These are phyloP conservation scores for Nymphalis io DNA, from an alignment of 1,140 invertebrate species.

Conservation along the genomic window DNA sequence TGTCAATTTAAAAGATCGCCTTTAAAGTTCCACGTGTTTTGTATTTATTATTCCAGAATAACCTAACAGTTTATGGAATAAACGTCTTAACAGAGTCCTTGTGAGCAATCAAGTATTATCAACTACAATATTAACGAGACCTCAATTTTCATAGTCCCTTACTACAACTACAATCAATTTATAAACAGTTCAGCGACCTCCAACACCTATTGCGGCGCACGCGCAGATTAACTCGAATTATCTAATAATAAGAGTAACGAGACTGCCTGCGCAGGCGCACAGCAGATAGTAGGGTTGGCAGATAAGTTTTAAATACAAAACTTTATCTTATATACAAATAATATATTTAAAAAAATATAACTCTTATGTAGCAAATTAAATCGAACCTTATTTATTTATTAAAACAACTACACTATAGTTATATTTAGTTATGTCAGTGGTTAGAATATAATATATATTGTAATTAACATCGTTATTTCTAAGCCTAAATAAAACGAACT, in stretches of 20 bases:
- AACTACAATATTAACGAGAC: constrained; percentile 21
- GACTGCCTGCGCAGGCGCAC: constrained; percentile 43
- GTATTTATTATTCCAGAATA: not conserved
- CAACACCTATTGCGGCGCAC: constrained; percentile 52
- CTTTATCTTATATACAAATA: not conserved
- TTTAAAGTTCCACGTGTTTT: too few species aligned
- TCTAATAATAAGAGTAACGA: constrained; percentile 55
- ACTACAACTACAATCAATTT: constrained; percentile 45
- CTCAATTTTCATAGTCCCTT: constrained; percentile 22
- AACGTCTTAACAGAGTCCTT: constrained; percentile 16
- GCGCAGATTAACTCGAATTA: constrained; percentile 60
- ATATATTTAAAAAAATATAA: too few species aligned
- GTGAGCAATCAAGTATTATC: constrained; percentile 25
- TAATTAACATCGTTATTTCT: too few species aligned
- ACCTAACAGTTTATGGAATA: not conserved
- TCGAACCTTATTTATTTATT: too few species aligned
- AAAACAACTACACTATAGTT: too few species aligned
- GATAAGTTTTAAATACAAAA: not conserved
- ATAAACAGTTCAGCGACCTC: constrained; percentile 56
- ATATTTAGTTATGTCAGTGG: too few species aligned
- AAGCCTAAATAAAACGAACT: too few species aligned
- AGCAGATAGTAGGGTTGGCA: constrained; percentile 4
- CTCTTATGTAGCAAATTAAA: too few species aligned
- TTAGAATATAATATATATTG: too few species aligned
- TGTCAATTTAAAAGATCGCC: too few species aligned